Evolutionary conservation across 2,113 vertebrate genomes (phyloP).

Genomic region (Neogobius melanostomus): DNA sequence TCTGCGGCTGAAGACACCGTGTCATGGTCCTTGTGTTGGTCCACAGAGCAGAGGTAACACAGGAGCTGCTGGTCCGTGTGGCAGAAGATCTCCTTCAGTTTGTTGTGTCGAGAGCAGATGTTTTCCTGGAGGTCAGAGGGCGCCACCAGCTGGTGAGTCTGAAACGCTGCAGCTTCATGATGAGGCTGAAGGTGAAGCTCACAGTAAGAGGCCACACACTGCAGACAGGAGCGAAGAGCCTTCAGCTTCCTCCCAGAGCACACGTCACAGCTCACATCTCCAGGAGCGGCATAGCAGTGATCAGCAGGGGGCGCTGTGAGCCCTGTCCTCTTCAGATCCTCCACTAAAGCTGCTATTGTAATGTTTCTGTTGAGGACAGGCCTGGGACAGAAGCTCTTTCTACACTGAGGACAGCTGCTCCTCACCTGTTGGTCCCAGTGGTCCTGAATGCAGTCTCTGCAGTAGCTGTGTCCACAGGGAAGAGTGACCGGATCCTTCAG

Average conservation of each 20-base stretch:
- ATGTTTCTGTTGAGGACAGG: not conserved
- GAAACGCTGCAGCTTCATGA: not conserved
- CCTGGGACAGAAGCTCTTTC: not conserved
- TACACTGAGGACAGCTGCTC: not conserved
- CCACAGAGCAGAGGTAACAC: not conserved
- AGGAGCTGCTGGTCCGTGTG: not conserved
- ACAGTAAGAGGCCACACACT: conserved; percentile 6
- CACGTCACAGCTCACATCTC: conserved; percentile 9
- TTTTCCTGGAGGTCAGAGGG: conserved; percentile 4
- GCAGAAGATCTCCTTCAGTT: conserved; percentile 4
- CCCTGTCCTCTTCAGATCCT: not conserved
- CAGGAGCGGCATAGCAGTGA: not conserved
- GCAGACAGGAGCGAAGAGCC: conserved; percentile 1
- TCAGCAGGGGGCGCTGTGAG: conserved; percentile 4
- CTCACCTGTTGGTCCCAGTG: not conserved
- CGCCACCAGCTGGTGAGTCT: conserved; percentile 5
- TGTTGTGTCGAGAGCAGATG: not conserved
- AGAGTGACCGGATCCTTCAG: too few relatives aligned
- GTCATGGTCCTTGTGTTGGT: not conserved
- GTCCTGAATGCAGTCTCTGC: too few relatives aligned
- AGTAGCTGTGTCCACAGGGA: too few relatives aligned
- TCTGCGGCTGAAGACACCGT: not conserved
- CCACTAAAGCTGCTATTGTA: not conserved
- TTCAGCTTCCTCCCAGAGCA: conserved; percentile 7
- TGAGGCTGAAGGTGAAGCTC: conserved; percentile 1